Conservation (phyloP, 2,797 vertebrate species). For the Meda fulgida region DNA sequence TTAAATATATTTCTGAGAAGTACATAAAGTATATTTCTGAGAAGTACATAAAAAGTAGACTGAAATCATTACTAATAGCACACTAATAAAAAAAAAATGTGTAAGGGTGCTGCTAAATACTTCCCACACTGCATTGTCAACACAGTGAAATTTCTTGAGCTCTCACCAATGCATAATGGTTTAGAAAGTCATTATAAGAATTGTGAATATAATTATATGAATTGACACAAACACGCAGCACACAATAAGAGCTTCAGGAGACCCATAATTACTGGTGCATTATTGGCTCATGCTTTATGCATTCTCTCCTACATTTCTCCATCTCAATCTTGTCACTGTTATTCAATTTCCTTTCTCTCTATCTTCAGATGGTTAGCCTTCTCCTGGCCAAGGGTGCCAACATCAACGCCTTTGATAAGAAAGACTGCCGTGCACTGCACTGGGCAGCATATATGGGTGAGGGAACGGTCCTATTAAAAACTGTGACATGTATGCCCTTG, state of each 20-base stretch:
- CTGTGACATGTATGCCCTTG: neutral
- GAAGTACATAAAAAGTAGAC: too few species aligned
- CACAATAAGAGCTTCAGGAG: conserved; percentile 20
- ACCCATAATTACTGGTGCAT: conserved; percentile 30
- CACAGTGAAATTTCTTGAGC: conserved; percentile 7
- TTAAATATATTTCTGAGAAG: too few species aligned
- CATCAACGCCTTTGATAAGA: conserved; percentile 98
- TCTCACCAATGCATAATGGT: conserved; percentile 49
- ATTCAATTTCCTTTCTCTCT: conserved; percentile 9
- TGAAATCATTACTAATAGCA: too few species aligned
- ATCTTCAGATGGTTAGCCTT: conserved; percentile 90
- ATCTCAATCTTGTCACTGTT: conserved; percentile 27
- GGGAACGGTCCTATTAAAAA: conserved; percentile 41
- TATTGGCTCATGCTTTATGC: conserved; percentile 54
- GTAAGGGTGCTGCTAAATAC: neutral
- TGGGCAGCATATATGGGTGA: conserved; percentile 98
- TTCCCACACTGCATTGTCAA: neutral
- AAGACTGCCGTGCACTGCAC: conserved; percentile 93
- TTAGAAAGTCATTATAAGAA: conserved; percentile 64
- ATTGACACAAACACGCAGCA: conserved; percentile 46
- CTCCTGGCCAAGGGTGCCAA: conserved; percentile 95
- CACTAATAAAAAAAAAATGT: too few species aligned
- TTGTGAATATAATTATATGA: conserved; percentile 58
- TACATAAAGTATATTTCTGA: too few species aligned
- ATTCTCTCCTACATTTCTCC: neutral